Evolutionary conservation across 2,888 invertebrate species (phyloP).

Genomic region (Malthinus flaveolus): DNA sequence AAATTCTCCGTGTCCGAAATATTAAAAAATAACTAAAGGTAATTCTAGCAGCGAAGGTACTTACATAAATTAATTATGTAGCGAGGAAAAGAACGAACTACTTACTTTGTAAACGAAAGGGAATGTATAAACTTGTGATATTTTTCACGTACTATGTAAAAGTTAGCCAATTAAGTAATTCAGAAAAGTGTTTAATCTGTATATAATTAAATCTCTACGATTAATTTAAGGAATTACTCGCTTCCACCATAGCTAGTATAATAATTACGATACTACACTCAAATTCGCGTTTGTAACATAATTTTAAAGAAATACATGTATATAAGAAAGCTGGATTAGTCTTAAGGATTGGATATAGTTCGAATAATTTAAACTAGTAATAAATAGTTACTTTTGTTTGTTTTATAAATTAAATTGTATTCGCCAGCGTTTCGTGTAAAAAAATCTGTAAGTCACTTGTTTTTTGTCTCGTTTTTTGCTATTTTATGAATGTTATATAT

Average conservation of each 20-base stretch:
- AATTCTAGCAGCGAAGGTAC: conserved; percentile 22
- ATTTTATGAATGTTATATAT: conserved; percentile 14
- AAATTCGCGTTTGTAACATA: no score
- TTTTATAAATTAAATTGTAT: no score
- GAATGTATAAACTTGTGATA: conserved; percentile 32
- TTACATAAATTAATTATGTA: conserved; percentile 19
- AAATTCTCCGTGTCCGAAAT: no score
- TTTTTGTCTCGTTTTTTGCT: conserved; percentile 14
- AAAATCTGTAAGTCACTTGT: no score
- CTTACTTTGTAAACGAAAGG: conserved; percentile 16
- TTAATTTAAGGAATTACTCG: conserved; percentile 18
- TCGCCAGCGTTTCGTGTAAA: no score
- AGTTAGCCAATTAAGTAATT: conserved; percentile 22
- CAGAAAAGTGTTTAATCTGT: conserved; percentile 20
- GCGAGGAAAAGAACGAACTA: conserved; percentile 9
- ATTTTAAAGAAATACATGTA: no score
- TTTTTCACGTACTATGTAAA: conserved; percentile 33
- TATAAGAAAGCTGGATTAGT: no score
- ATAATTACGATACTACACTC: no score
- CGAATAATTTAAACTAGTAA: no score
- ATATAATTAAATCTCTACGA: conserved; percentile 16
- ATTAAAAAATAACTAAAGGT: neutral
- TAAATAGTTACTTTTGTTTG: no score
- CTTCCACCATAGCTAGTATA: conserved; percentile 13
- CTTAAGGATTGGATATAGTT: no score